A percentile compares a stretch with the other conserved stretches of the same genome.
Evolutionary conservation across 2,113 vertebrate species (phyloP).

Genomic region (Ceyx melanurus): DNA sequence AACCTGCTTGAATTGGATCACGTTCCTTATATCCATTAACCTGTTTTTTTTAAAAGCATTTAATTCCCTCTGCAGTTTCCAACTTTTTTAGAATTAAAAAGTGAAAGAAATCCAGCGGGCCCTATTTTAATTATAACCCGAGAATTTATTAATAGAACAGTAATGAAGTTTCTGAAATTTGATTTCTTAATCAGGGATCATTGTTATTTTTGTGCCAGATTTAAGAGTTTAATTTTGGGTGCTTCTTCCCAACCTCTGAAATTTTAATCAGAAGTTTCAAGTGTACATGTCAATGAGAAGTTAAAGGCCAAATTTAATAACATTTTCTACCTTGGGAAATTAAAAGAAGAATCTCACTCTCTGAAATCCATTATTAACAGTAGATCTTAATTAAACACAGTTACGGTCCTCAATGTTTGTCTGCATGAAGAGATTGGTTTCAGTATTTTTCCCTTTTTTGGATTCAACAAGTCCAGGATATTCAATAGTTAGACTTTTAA

Average conservation of each 20-base stretch:
- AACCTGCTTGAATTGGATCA: background rate
- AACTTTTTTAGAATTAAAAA: conserved; percentile 30
- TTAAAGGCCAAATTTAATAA: conserved; percentile 80
- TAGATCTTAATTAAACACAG: conserved; percentile 80
- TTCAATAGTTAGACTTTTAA: conserved; percentile 7
- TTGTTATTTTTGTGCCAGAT: conserved; percentile 67
- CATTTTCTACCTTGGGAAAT: conserved; percentile 78
- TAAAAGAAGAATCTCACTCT: conserved; percentile 64
- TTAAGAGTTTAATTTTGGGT: conserved; percentile 74
- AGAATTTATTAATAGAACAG: conserved; percentile 28
- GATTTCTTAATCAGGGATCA: conserved; percentile 62
- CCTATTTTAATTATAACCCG: background rate
- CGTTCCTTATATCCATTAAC: conserved; percentile 5
- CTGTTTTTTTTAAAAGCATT: background rate
- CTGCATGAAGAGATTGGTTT: conserved; percentile 52
- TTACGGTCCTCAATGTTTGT: conserved; percentile 62
- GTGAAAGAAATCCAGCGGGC: background rate
- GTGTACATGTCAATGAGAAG: conserved; percentile 61
- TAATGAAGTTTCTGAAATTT: conserved; percentile 56
- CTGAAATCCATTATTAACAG: conserved; percentile 75
- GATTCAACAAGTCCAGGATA: conserved; percentile 38
- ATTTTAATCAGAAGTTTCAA: conserved; percentile 77
- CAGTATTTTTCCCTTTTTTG: conserved; percentile 44
- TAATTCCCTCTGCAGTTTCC: background rate
- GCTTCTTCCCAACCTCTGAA: conserved; percentile 63